Percentiles rank a stretch among this genome's conserved stretches.
Conservation (phyloP, 2,113 vertebrate genomes). For the Speoplatyrhinus poulsoni region DNA sequence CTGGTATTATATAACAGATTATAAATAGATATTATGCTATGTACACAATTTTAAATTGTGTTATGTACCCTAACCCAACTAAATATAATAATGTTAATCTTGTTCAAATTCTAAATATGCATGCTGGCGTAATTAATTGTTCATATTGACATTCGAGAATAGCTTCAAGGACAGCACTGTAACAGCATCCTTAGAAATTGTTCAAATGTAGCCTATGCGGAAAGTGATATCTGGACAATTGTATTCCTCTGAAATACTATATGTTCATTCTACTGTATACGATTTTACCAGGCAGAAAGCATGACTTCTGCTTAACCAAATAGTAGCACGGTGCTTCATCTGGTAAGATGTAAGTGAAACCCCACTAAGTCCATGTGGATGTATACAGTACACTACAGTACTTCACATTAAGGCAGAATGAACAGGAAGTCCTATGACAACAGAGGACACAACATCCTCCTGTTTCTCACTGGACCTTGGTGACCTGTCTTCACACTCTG, state of each 20-base stretch:
- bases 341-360: conserved; percentile 8
- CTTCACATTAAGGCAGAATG: conserved; percentile 36
- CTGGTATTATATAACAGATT: too few relatives aligned
- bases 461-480: conserved; percentile 44
- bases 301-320: conserved; percentile 22
- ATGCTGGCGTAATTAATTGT: too few relatives aligned
- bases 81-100: too few relatives aligned
- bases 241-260: too few relatives aligned
- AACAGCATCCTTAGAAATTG: background rate
- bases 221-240: conserved; percentile 1
- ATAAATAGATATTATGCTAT: too few relatives aligned
- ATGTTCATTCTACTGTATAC: background rate
- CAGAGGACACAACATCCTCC: conserved; percentile 59
- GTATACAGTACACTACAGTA: background rate
- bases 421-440: conserved; percentile 53
- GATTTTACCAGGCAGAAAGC: background rate
- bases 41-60: too few relatives aligned
- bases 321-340: conserved; percentile 6
- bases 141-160: background rate
- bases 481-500: conserved; percentile 46
- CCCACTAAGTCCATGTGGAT: too few relatives aligned
- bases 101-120: too few relatives aligned
- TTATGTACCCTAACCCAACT: too few relatives aligned
- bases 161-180: background rate
- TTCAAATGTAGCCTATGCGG: background rate